Evolutionary conservation across 2,888 invertebrate species (phyloP), one percentile per base, ranked within the genome.

Genomic region (Automeris io): DNA sequence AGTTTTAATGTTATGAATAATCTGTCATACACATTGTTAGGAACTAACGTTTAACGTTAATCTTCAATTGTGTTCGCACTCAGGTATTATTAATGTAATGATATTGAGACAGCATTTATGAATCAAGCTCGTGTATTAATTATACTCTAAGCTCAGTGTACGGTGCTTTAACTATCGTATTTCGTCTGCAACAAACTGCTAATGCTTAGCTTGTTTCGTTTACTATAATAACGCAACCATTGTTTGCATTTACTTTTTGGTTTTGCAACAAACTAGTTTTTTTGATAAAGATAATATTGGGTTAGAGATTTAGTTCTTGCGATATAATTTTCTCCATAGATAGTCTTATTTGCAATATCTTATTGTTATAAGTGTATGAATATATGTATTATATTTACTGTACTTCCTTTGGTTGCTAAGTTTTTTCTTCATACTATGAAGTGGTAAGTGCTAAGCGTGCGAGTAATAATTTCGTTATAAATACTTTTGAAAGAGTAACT

Each of bases 191-290:
- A 51, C 49, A 35, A 41, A 56, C 52, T 54, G 34, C 66, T 70
- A 70, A 71, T 69, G 66, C 66, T 61, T 57, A 61, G 64, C 66
- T 71, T 62, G 74, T 77, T 72, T 73, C 73, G 72, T 74, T 70
- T 65, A 67, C 56, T 64, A 70, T 67, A 70, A 69, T 62, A 65
- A 69, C 62, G 57, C 65, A 62, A 67, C 70, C 63, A 77, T 80
- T 80, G 75, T 79, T 72, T 59, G 55, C 16, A 16, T 29, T 29
- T 29, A 29, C 16, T 18, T 29, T 18, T 29, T 8, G 11, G 29
- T 83, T 72, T 72, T 61, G 71, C 66, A 78, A 80, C 7, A 25
- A 73, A 77, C 76, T 61, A 73, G 77, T 78, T 80, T 77, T 79
- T 75, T 68, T 49, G 72, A 76, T 79, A 75, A 52, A 49, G 40